Evolutionary conservation across 2,797 vertebrate species (phyloP).

Genomic region (Kryptolebias ocellatus): DNA sequence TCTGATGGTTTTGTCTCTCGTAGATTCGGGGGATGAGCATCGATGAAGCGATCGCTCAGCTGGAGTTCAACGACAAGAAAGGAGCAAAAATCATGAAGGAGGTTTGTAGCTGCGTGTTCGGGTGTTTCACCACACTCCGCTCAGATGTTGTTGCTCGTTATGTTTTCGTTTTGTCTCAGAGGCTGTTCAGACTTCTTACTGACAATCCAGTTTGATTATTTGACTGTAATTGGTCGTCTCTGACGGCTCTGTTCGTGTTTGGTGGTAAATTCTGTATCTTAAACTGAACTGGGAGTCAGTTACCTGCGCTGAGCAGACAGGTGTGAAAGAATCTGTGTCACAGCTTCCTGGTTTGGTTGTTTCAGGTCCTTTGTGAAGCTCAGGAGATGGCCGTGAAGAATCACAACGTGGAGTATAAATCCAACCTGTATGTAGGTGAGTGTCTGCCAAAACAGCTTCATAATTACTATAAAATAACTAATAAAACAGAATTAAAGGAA

Average conservation of each 20-base stretch:
- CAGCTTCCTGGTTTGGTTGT: neutral
- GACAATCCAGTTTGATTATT: too few species aligned
- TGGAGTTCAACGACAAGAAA: conserved; percentile 96
- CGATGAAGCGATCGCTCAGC: conserved; percentile 91
- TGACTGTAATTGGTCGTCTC: too few species aligned
- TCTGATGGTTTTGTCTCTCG: neutral
- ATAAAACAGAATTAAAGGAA: neutral
- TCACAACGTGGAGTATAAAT: conserved; percentile 95
- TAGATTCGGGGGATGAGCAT: conserved; percentile 93
- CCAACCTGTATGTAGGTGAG: conserved; percentile 91
- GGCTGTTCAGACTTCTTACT: too few species aligned
- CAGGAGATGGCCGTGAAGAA: conserved; percentile 95
- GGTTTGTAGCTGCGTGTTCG: conserved; percentile 72
- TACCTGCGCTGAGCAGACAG: too few species aligned
- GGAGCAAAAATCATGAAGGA: conserved; percentile 94
- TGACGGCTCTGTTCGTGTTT: too few species aligned
- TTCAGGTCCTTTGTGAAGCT: conserved; percentile 92
- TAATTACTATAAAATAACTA: too few species aligned
- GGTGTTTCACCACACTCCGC: too few species aligned
- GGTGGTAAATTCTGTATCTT: too few species aligned
- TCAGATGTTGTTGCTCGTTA: neutral
- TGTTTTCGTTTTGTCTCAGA: neutral
- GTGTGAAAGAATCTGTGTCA: too few species aligned
- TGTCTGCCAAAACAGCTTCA: neutral
- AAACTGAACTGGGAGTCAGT: too few species aligned